A percentile compares a stretch with the other conserved stretches of the same genome.
These are phyloP conservation scores for Eulemur coronatus DNA, from an alignment of 2,797 vertebrate species.

Conservation along the genomic window DNA sequence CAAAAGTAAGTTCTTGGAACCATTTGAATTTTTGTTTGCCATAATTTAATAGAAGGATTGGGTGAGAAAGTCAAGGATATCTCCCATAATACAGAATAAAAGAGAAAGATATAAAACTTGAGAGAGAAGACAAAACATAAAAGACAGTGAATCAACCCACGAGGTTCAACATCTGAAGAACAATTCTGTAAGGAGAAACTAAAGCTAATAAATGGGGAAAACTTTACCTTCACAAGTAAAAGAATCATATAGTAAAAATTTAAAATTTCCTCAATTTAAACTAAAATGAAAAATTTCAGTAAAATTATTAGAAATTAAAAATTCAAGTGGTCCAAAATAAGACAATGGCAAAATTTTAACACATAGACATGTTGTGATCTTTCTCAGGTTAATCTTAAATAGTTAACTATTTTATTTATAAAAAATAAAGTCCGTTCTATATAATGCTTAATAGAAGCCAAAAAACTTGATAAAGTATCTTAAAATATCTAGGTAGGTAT, in stretches of 20 bases:
- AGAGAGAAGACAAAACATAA: background rate
- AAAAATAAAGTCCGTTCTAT: slow-evolving; percentile 20
- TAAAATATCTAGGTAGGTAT: slow-evolving; percentile 23
- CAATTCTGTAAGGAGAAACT: background rate
- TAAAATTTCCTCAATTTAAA: background rate
- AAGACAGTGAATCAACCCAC: background rate
- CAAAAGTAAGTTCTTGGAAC: background rate
- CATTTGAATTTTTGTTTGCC: slow-evolving; percentile 35
- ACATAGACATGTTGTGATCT: background rate
- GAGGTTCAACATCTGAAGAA: background rate
- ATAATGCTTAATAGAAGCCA: slow-evolving; percentile 15
- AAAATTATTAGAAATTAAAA: slow-evolving; percentile 39
- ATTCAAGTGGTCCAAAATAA: slow-evolving; percentile 25
- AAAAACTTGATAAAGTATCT: slow-evolving; percentile 4
- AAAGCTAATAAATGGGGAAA: background rate
- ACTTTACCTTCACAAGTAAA: background rate
- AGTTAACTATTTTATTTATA: slow-evolving; percentile 12
- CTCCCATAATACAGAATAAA: background rate
- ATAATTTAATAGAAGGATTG: slow-evolving; percentile 8
- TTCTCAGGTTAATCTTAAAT: slow-evolving; percentile 26
- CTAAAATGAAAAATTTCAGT: background rate
- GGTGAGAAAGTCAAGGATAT: slow-evolving; percentile 4
- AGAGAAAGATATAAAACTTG: slow-evolving; percentile 38
- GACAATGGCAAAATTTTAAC: slow-evolving; percentile 4
- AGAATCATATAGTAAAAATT: background rate